Base-by-base conservation (phyloP, 1,140 invertebrate genomes). In the Homalodisca vitripennis region DNA sequence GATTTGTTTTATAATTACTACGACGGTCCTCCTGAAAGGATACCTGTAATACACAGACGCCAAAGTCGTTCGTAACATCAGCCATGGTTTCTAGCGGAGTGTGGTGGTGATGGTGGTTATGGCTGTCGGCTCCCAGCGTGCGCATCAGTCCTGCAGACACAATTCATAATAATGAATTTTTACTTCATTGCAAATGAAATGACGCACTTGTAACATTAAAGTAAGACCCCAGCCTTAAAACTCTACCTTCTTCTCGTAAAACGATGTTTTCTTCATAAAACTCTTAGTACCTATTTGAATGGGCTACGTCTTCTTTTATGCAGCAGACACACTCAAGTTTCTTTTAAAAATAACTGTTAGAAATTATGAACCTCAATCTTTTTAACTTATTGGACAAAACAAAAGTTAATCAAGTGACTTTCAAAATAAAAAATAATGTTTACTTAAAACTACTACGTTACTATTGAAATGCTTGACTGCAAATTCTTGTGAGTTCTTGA, bases 21-120 rank as follows among this genome's bases (percentile, higher is more conserved):
- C 67, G 84, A 84, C 75, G 87, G 85, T 79, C 6, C 13, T 10
- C 62, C 66, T n/a, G n/a, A n/a, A n/a, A n/a, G n/a, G n/a, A n/a
- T 73, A 88, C 87, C 67, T 86, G 84, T 0, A 92, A 82, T 67
- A 92, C 83, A 74, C 84, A 87, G 63, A 90, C 80, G 66, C 89
- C 89, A 27, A 92, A 83, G 75, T 86, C 83, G 74, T 92, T 92
- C 22, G 89, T 86, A n/a, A 89, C 82, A 74, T 92, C 90, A 17
- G 89, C 87, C 88, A 93, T 91, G 46, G 88, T 81, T 67, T 90
- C 86, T 32, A 88, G 79, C 0, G 89, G 88, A 27, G 77, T 68
- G n/a, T 70, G 68, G n/a, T n/a, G n/a, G n/a, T n/a, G n/a, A n/a
- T n/a, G n/a, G n/a, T n/a, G n/a, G n/a, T n/a, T n/a, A n/a, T 60